These are phyloP conservation scores for Dynastes grantii DNA, from an alignment of 2,888 invertebrate genomes.

Conservation along the genomic window DNA sequence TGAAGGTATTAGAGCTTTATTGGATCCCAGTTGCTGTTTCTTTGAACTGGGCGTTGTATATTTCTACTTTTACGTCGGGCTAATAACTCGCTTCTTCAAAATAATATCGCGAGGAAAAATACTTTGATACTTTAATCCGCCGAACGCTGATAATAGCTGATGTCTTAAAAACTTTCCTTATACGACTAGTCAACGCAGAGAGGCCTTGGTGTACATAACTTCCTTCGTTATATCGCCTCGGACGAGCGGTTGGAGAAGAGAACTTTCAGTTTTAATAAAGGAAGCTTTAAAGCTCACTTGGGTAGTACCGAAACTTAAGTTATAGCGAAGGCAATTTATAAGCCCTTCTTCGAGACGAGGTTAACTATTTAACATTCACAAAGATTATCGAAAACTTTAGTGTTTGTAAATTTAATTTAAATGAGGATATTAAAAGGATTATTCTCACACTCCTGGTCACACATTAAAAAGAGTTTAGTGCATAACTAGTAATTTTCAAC, in stretches of 20 bases:
- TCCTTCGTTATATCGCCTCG: not conserved
- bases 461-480: too few relatives aligned
- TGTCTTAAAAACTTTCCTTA: conserved; percentile 21
- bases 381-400: not conserved
- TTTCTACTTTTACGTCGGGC: conserved; percentile 35
- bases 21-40: conserved; percentile 34
- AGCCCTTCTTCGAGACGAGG: not conserved
- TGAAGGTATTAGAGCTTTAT: conserved; percentile 53
- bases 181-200: not conserved
- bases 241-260: not conserved
- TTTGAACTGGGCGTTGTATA: conserved; percentile 20
- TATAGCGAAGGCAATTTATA: too few relatives aligned
- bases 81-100: conserved; percentile 32
- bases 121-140: conserved; percentile 2
- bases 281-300: conserved; percentile 18
- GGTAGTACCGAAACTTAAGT: not conserved
- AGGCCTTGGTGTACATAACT: not conserved
- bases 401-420: too few relatives aligned
- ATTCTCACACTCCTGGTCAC: too few relatives aligned
- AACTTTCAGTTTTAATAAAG: conserved; percentile 39
- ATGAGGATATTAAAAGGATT: too few relatives aligned
- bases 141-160: conserved; percentile 8
- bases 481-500: too few relatives aligned
- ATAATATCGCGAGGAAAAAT: conserved; percentile 10
- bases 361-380: not conserved